phyloP scores from a whole-genome alignment of 2,888 invertebrate species.

The Drosophila cognata region DNA sequence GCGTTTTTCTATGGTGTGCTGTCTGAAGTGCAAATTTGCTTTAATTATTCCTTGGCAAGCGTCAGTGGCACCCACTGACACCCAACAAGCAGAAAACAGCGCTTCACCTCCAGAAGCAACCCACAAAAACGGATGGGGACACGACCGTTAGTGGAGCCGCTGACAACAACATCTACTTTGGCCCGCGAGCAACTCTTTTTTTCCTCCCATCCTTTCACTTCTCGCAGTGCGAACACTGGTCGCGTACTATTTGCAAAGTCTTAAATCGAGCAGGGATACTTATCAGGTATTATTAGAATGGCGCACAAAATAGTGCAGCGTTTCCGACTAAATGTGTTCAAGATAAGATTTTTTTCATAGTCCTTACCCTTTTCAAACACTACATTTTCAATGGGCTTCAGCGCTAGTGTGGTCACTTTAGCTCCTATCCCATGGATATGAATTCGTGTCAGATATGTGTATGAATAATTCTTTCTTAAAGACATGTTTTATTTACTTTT shows the following conservation, averaged over 20 bases:
- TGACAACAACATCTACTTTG: slow-evolving; percentile 70
- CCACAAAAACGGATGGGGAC: slow-evolving; percentile 17
- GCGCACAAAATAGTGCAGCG: slow-evolving; percentile 7
- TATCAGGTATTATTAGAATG: slow-evolving; percentile 9
- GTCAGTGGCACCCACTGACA: slow-evolving; percentile 48
- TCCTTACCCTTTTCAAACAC: not conserved
- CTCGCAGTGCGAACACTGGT: not conserved
- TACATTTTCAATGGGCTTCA: not conserved
- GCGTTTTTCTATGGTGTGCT: slow-evolving; percentile 67
- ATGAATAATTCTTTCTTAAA: not conserved
- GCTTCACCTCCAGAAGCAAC: slow-evolving; percentile 4
- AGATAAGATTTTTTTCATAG: slow-evolving; percentile 13
- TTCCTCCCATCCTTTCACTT: slow-evolving; percentile 32
- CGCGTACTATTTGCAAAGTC: not conserved
- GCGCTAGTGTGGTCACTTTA: not conserved
- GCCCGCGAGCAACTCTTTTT: slow-evolving; percentile 43
- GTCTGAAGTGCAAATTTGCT: slow-evolving; percentile 84
- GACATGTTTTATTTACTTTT: not conserved
- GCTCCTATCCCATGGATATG: not conserved
- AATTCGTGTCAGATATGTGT: not conserved
- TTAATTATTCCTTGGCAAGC: slow-evolving; percentile 81
- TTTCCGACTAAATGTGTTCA: slow-evolving; percentile 29
- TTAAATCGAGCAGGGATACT: slow-evolving; percentile 10
- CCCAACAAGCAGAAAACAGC: slow-evolving; percentile 13
- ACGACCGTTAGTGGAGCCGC: slow-evolving; percentile 31